These are phyloP conservation scores for Tyrophagus putrescentiae DNA, from an alignment of 1,140 invertebrate species.

Conservation along the genomic window DNA sequence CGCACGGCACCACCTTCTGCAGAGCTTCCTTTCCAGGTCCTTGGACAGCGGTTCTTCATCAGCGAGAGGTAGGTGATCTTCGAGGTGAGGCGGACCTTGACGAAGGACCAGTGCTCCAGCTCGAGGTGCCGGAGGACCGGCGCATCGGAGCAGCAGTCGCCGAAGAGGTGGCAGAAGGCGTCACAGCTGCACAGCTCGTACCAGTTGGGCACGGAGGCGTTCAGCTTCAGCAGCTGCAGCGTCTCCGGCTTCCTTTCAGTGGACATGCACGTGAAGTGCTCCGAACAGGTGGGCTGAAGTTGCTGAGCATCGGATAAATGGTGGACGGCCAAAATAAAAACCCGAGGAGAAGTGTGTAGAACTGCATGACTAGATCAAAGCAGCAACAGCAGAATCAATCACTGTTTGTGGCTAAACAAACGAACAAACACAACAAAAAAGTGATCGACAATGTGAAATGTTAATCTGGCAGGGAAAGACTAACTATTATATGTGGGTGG, in stretches of 20 bases:
- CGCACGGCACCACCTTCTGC: background rate
- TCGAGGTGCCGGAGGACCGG: background rate
- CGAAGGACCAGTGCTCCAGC: constrained; percentile 11
- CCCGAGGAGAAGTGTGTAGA: no score
- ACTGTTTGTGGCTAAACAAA: no score
- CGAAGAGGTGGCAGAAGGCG: background rate
- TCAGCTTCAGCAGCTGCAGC: background rate
- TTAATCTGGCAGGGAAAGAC: no score
- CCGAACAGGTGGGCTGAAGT: background rate
- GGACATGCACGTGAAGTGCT: constrained; percentile 8
- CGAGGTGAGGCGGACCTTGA: background rate
- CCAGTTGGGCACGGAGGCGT: constrained; percentile 14
- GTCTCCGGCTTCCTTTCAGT: background rate
- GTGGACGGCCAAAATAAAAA: no score
- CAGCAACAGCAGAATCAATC: no score
- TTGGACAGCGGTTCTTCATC: constrained; percentile 18
- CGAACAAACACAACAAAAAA: no score
- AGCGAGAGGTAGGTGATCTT: background rate
- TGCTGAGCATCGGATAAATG: no score
- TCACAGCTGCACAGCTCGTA: constrained; percentile 19
- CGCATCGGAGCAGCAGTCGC: constrained; percentile 18
- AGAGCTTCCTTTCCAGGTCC: background rate
- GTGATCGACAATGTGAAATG: no score
- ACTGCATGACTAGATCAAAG: no score
- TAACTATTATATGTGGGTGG: no score